A percentile compares a stretch with the other conserved stretches of the same genome.
Evolutionary conservation across 2,113 vertebrate species (phyloP).

Genomic region (Anguilla japonica): DNA sequence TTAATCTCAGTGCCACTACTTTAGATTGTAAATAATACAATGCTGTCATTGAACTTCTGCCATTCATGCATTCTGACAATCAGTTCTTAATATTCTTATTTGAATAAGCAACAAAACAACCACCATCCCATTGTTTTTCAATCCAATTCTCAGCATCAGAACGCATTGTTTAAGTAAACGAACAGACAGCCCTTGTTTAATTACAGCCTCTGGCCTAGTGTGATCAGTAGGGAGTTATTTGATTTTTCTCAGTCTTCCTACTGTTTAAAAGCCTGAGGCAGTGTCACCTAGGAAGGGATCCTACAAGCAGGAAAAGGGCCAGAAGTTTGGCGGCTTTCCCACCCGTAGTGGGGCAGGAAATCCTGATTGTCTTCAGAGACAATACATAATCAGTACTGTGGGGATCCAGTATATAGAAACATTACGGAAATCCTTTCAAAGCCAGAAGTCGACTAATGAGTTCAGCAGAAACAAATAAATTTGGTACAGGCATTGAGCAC

Average conservation of each 20-base stretch:
- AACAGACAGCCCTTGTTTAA: background rate
- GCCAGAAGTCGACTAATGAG: conserved; percentile 40
- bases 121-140: no score
- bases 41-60: no score
- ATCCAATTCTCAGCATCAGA: background rate
- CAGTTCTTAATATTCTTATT: no score
- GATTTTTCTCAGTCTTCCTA: background rate
- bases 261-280: conserved; percentile 14
- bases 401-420: conserved; percentile 37
- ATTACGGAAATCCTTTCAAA: conserved; percentile 46
- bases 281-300: conserved; percentile 47
- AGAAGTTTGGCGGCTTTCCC: conserved; percentile 48
- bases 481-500: background rate
- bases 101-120: no score
- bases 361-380: conserved; percentile 58
- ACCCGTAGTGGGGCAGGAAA: conserved; percentile 60
- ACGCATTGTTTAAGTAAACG: background rate
- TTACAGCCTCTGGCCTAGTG: background rate
- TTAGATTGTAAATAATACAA: no score
- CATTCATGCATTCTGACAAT: no score
- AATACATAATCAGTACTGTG: conserved; percentile 39
- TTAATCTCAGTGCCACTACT: no score
- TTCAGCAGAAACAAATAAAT: conserved; percentile 17
- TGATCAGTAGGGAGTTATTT: background rate
- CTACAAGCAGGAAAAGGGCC: conserved; percentile 42